Evolutionary conservation across 2,888 invertebrate species (phyloP).

Genomic region (Mycalesis mineus): DNA sequence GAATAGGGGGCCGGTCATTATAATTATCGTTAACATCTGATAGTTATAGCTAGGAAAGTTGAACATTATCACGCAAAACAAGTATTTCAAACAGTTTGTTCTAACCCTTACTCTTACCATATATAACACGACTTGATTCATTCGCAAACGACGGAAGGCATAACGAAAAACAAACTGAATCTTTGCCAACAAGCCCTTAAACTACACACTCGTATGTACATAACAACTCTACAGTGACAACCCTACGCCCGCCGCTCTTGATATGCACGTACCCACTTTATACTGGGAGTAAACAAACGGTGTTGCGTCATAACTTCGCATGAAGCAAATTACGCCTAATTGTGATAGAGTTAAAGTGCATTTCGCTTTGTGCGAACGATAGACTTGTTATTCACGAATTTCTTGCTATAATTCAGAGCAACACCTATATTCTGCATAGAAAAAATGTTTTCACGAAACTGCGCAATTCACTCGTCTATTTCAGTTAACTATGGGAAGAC

Average conservation of each 20-base stretch:
- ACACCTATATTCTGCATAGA: constrained; percentile 26
- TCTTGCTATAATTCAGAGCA: constrained; percentile 45
- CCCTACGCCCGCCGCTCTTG: constrained; percentile 37
- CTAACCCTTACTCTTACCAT: too few species aligned
- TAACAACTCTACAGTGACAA: constrained; percentile 54
- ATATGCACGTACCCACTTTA: constrained; percentile 42
- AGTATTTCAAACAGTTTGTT: too few species aligned
- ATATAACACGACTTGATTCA: too few species aligned
- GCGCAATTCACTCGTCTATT: constrained; percentile 11
- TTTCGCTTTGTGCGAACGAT: constrained; percentile 34
- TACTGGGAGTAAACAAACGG: constrained; percentile 65
- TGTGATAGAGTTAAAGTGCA: constrained; percentile 33
- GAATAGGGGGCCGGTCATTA: too few species aligned
- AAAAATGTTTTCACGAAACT: constrained; percentile 27
- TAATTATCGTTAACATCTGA: too few species aligned
- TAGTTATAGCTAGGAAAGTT: too few species aligned
- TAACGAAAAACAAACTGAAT: too few species aligned
- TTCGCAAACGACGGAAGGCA: too few species aligned
- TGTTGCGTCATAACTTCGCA: constrained; percentile 57
- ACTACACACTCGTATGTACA: too few species aligned
- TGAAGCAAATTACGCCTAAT: constrained; percentile 47
- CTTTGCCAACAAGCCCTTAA: too few species aligned
- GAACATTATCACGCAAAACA: too few species aligned
- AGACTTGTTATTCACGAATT: constrained; percentile 55
- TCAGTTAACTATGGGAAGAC: background rate